Evolutionary conservation across 2,888 invertebrate species (phyloP).

Genomic region (Galerucella pusilla): DNA sequence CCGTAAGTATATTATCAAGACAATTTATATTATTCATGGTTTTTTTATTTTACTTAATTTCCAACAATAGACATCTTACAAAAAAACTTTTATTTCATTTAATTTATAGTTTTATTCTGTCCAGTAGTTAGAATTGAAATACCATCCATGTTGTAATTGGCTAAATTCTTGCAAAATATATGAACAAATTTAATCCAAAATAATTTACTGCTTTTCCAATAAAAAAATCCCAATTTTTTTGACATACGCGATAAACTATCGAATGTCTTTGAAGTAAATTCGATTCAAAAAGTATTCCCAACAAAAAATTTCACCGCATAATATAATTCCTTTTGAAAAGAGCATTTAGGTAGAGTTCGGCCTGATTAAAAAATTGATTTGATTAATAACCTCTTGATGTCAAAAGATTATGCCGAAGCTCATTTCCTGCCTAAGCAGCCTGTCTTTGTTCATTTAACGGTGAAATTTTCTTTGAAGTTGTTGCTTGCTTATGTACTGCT

Average conservation of each 20-base stretch:
- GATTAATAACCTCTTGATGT: slow-evolving; percentile 41
- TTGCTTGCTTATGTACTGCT: slow-evolving; percentile 35
- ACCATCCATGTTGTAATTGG: no score
- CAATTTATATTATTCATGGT: background rate
- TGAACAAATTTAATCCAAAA: no score
- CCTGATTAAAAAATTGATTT: slow-evolving; percentile 36
- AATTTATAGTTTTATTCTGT: no score
- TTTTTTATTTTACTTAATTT: background rate
- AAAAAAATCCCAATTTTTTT: no score
- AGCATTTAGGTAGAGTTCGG: slow-evolving; percentile 14
- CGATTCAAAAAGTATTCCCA: background rate
- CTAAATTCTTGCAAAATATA: no score
- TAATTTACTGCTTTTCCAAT: no score
- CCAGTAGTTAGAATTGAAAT: no score
- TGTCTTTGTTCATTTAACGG: slow-evolving; percentile 40
- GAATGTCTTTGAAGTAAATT: background rate
- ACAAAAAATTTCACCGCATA: background rate
- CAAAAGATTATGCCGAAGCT: slow-evolving; percentile 37
- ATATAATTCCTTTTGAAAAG: slow-evolving; percentile 1
- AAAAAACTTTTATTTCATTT: no score
- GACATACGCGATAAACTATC: no score
- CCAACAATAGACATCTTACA: background rate
- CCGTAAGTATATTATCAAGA: background rate
- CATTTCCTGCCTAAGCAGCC: slow-evolving; percentile 45
- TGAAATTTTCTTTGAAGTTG: slow-evolving; percentile 37